Conservation (phyloP, 2,113 vertebrate genomes). For the Calypte anna region DNA sequence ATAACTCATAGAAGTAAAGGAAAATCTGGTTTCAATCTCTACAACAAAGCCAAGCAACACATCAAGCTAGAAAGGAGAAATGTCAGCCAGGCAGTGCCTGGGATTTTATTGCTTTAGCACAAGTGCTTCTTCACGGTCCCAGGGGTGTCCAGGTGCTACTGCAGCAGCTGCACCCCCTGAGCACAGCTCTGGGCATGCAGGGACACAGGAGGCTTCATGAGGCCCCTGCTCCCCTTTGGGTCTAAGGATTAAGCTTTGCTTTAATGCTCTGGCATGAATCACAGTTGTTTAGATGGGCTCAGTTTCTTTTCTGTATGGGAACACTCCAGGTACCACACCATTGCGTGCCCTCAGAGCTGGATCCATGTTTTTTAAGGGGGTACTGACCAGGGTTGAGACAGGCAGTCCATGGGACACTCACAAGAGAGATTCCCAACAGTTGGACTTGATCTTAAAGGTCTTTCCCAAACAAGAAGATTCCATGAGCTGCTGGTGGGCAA, state of each 20-base stretch:
- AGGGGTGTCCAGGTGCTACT: constrained; percentile 13
- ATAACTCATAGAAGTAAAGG: constrained; percentile 43
- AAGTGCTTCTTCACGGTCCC: neutral
- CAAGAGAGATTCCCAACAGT: neutral
- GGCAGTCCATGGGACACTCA: neutral
- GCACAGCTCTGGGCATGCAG: neutral
- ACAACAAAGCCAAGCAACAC: constrained; percentile 66
- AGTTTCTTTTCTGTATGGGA: neutral
- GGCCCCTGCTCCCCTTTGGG: neutral
- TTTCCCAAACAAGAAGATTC: neutral
- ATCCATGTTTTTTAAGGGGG: neutral
- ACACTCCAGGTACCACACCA: neutral
- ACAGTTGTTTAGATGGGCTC: neutral
- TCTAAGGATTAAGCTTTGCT: neutral
- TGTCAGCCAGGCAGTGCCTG: constrained; percentile 2
- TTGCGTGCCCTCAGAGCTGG: neutral
- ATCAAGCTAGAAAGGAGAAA: constrained; percentile 59
- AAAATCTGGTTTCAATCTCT: constrained; percentile 70
- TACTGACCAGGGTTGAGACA: neutral
- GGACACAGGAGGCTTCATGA: neutral
- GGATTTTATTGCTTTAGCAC: constrained; percentile 57
- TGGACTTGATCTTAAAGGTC: too few species aligned
- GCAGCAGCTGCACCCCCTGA: neutral
- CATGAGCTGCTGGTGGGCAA: neutral
- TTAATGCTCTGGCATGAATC: neutral